Conservation (phyloP, 2,113 vertebrate species). For the Sigmodon hispidus region DNA sequence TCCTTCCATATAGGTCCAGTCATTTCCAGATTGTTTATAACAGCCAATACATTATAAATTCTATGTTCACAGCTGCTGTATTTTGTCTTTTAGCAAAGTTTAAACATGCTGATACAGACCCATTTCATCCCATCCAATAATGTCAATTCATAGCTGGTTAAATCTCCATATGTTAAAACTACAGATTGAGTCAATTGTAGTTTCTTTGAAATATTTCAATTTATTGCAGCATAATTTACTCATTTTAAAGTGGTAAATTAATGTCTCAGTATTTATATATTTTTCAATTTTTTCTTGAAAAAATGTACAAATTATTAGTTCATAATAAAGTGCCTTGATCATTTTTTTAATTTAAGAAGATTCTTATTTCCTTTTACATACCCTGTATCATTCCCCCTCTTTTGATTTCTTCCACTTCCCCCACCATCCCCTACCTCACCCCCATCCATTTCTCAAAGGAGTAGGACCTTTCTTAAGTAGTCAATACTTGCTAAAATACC, state of each 20-base stretch:
- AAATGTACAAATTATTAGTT: not conserved
- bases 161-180: not conserved
- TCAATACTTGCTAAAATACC: too few relatives aligned
- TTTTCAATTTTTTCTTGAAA: not conserved
- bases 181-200: not conserved
- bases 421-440: too few relatives aligned
- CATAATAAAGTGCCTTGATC: not conserved
- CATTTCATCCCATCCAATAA: not conserved
- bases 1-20: not conserved
- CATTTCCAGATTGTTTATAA: not conserved
- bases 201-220: slow-evolving; percentile 27
- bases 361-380: too few relatives aligned
- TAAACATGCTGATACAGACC: not conserved
- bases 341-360: not conserved
- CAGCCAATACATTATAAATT: not conserved
- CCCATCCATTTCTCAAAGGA: too few relatives aligned
- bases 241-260: slow-evolving; percentile 27
- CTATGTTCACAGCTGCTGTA: too few relatives aligned
- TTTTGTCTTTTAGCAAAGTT: not conserved
- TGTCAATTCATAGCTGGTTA: not conserved
- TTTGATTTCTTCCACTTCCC: too few relatives aligned
- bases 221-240: not conserved
- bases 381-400: too few relatives aligned
- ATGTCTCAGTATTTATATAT: not conserved
- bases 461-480: too few relatives aligned